Conservation (phyloP, 2,888 invertebrate genomes). For the Eumerus sabulonum region DNA sequence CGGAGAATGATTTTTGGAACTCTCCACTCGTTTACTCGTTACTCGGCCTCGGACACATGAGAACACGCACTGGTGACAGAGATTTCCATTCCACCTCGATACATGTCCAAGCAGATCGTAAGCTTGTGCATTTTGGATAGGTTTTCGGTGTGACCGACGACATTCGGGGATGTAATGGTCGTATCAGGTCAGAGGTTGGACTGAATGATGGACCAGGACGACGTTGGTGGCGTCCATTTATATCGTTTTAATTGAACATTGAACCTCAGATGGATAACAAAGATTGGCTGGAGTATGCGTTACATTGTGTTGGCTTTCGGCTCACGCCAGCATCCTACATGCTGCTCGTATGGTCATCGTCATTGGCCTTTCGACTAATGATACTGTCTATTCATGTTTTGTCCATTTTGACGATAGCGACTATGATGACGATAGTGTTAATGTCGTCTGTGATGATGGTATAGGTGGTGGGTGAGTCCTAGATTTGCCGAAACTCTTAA, state of each 20-base stretch:
- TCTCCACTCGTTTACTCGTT: background rate
- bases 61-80: conserved; percentile 44
- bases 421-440: conserved; percentile 19
- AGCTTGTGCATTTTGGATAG: conserved; percentile 21
- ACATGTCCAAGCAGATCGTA: background rate
- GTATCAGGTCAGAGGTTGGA: conserved; percentile 7
- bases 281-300: conserved; percentile 47
- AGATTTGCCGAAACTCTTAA: conserved; percentile 60
- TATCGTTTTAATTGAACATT: conserved; percentile 63
- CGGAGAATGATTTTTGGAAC: conserved; percentile 5
- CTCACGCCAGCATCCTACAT: background rate
- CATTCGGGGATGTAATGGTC: conserved; percentile 45
- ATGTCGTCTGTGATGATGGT: conserved; percentile 23
- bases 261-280: conserved; percentile 64
- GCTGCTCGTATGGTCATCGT: background rate
- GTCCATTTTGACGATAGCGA: conserved; percentile 30
- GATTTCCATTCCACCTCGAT: background rate
- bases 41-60: background rate
- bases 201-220: conserved; percentile 9
- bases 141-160: background rate
- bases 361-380: conserved; percentile 48
- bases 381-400: conserved; percentile 54
- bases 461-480: conserved; percentile 45
- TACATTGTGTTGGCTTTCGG: background rate
- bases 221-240: conserved; percentile 54